Evolutionary conservation across 2,888 invertebrate genomes (phyloP).

Genomic region (Alentia gelatinosa): DNA sequence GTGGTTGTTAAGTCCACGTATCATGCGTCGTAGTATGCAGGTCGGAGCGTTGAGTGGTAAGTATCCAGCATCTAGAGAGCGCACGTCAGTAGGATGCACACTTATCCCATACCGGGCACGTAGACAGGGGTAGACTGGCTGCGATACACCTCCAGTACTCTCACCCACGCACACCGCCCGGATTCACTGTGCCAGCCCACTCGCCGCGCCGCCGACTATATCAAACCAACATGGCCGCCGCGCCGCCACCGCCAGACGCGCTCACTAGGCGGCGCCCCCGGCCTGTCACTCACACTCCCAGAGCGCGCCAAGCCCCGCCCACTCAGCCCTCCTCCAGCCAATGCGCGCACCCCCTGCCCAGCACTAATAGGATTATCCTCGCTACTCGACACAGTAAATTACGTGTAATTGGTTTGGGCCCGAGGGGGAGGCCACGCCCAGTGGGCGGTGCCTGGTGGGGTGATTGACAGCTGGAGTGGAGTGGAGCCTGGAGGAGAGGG

Average conservation of each 20-base stretch:
- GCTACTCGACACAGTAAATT: conserved; percentile 37
- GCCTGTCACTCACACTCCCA: conserved; percentile 1
- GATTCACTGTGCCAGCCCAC: not conserved
- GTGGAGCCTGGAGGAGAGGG: not conserved
- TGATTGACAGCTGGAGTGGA: not conserved
- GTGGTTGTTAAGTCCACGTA: too few relatives aligned
- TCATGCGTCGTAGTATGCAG: too few relatives aligned
- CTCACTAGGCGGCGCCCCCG: not conserved
- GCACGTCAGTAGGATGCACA: too few relatives aligned
- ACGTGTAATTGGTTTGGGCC: not conserved
- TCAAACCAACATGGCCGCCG: conserved; percentile 38
- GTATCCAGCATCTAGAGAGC: too few relatives aligned
- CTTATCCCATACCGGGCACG: not conserved
- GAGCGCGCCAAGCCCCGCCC: not conserved
- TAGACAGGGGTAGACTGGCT: not conserved
- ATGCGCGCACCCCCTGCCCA: not conserved
- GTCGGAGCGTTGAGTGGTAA: too few relatives aligned
- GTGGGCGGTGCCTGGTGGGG: not conserved
- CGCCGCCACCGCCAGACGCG: not conserved
- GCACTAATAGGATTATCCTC: conserved; percentile 24
- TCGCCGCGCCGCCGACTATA: not conserved
- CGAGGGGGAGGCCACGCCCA: not conserved
- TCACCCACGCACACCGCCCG: not conserved
- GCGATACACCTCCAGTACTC: not conserved
- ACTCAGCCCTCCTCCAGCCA: not conserved